These are phyloP conservation scores for Kradibia gibbosae DNA, from an alignment of 1,140 invertebrate species.

Conservation along the genomic window DNA sequence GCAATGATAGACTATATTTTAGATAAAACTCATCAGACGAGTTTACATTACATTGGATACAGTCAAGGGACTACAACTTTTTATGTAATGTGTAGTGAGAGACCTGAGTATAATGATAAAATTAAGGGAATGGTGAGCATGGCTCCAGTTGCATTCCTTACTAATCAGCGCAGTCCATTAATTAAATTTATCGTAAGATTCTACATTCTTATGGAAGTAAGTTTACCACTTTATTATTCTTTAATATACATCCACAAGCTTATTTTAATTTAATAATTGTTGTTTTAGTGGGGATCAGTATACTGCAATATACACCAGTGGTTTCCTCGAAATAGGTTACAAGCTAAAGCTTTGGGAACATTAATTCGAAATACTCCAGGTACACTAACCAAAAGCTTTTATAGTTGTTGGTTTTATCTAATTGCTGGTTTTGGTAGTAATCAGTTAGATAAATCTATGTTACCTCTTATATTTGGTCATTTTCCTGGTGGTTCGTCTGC, in stretches of 20 bases:
- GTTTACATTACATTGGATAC: constrained; percentile 77
- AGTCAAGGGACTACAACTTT: constrained; percentile 71
- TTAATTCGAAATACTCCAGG: constrained; percentile 65
- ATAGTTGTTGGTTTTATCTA: constrained; percentile 65
- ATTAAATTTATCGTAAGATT: constrained; percentile 64
- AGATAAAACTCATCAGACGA: constrained; percentile 69
- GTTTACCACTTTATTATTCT: constrained; percentile 19
- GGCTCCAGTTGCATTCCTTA: constrained; percentile 76
- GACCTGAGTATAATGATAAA: constrained; percentile 80
- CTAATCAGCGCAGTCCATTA: constrained; percentile 67
- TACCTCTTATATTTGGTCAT: constrained; percentile 78
- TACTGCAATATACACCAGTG: constrained; percentile 69
- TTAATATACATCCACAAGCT: constrained; percentile 29
- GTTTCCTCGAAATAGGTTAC: constrained; percentile 66
- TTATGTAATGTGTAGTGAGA: constrained; percentile 78
- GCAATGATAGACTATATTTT: constrained; percentile 77
- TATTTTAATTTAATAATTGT: constrained; percentile 31
- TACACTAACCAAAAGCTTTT: constrained; percentile 64
- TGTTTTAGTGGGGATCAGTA: constrained; percentile 67
- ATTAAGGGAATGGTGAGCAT: constrained; percentile 76
- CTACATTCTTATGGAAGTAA: constrained; percentile 65
- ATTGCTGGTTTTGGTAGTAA: constrained; percentile 70
- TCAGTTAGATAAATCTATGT: constrained; percentile 69
- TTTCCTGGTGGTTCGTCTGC: constrained; percentile 83
- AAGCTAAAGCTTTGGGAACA: constrained; percentile 62